Conservation (phyloP, 2,797 vertebrate species). For the Lepilemur ruficaudatus region DNA sequence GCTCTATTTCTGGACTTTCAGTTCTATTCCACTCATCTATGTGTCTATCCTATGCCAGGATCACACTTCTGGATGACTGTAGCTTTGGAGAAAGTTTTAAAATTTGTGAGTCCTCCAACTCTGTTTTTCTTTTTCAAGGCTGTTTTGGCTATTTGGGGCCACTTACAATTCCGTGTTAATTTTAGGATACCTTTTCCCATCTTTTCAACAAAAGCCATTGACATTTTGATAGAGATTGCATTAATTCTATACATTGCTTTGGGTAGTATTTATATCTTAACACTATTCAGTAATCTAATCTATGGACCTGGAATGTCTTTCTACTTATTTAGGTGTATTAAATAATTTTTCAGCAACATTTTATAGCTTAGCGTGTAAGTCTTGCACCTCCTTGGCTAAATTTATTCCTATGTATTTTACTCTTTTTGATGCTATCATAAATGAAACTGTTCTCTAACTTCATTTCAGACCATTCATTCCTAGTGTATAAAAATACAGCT, state of each 20-base stretch:
- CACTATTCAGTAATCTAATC: not conserved
- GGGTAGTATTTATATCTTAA: not conserved
- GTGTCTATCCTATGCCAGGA: not conserved
- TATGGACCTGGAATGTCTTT: too few species aligned
- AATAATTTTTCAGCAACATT: not conserved
- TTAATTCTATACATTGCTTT: not conserved
- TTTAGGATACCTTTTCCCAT: not conserved
- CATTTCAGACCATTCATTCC: not conserved
- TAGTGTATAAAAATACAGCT: not conserved
- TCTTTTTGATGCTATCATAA: not conserved
- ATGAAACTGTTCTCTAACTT: not conserved
- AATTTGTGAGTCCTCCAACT: not conserved
- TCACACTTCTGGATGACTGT: not conserved
- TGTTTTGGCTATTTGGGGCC: not conserved
- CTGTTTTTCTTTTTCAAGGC: not conserved
- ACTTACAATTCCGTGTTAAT: not conserved
- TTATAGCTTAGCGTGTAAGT: not conserved
- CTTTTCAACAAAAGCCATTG: not conserved
- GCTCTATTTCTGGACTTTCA: not conserved
- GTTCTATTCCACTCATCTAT: not conserved
- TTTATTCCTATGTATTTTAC: not conserved
- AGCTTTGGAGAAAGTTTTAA: not conserved
- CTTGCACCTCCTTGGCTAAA: not conserved
- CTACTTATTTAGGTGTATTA: not conserved
- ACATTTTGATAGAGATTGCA: not conserved